Evolutionary conservation across 2,113 vertebrate species (phyloP).

Genomic region (Datnioides undecimradiatus): DNA sequence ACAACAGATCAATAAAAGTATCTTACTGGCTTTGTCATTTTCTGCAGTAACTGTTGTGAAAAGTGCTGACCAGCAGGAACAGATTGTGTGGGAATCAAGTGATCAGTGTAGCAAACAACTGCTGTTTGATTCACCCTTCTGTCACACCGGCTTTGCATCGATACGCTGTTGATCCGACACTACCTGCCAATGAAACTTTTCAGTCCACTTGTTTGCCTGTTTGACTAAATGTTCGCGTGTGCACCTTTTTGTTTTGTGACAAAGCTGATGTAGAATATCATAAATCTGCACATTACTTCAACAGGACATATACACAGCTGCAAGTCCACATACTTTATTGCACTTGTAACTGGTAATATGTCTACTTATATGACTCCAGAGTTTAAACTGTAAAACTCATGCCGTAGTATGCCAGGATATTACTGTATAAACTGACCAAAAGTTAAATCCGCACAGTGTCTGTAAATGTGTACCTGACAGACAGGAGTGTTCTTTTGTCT

Average conservation of each 20-base stretch:
- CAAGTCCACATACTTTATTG: constrained; percentile 28
- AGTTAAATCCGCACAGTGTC: constrained; percentile 20
- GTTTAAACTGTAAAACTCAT: constrained; percentile 34
- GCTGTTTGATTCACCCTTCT: constrained; percentile 53
- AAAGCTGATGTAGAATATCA: not conserved
- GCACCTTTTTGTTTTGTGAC: constrained; percentile 8
- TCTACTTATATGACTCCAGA: constrained; percentile 18
- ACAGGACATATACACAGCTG: constrained; percentile 16
- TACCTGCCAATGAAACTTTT: constrained; percentile 26
- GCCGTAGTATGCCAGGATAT: constrained; percentile 33
- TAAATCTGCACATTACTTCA: constrained; percentile 7
- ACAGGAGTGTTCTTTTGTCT: constrained; percentile 1
- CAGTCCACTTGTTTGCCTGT: constrained; percentile 7
- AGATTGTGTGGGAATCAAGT: constrained; percentile 46
- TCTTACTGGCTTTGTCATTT: constrained; percentile 57
- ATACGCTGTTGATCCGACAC: constrained; percentile 51
- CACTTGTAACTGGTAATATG: constrained; percentile 8
- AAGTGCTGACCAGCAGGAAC: constrained; percentile 63
- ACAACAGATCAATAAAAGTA: constrained; percentile 63
- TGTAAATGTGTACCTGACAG: constrained; percentile 12
- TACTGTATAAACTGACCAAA: constrained; percentile 23
- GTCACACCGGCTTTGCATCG: constrained; percentile 24
- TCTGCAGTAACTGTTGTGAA: constrained; percentile 44
- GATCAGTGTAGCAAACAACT: constrained; percentile 57
- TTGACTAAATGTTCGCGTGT: constrained; percentile 26